These are phyloP conservation scores for Poeciliopsis retropinna DNA, from an alignment of 2,113 vertebrate genomes.

Conservation along the genomic window DNA sequence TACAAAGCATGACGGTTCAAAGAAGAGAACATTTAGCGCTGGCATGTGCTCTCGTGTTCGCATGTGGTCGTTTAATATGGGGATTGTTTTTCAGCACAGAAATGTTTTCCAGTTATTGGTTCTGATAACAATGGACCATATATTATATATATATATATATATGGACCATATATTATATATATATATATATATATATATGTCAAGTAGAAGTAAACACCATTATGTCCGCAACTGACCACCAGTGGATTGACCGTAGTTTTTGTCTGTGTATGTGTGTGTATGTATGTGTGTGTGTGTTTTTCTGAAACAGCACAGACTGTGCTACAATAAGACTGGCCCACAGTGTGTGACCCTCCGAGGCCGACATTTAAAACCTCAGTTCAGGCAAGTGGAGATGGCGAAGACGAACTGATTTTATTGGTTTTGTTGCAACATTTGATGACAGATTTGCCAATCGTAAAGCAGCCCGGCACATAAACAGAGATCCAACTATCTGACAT, in stretches of 20 bases:
- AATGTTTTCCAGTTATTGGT: neutral
- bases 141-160: neutral
- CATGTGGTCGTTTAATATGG: neutral
- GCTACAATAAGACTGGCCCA: neutral
- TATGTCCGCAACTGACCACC: no score
- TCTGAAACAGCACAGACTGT: no score
- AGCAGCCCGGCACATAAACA: neutral
- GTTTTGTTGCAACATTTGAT: neutral
- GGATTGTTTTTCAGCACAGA: neutral
- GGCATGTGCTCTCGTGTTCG: neutral
- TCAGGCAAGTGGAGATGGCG: neutral
- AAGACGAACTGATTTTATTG: neutral
- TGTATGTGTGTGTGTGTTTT: no score
- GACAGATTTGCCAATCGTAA: neutral
- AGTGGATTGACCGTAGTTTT: no score
- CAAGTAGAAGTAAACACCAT: neutral
- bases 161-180: neutral
- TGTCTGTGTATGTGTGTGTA: no score
- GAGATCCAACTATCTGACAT: no score
- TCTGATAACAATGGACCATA: slow-evolving; percentile 9
- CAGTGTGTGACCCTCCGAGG: neutral
- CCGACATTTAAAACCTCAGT: neutral
- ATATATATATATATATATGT: neutral
- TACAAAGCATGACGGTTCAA: neutral
- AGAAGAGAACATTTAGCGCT: neutral